These are phyloP conservation scores for Ypsolopha scabrella DNA, from an alignment of 2,888 invertebrate genomes.

Conservation along the genomic window DNA sequence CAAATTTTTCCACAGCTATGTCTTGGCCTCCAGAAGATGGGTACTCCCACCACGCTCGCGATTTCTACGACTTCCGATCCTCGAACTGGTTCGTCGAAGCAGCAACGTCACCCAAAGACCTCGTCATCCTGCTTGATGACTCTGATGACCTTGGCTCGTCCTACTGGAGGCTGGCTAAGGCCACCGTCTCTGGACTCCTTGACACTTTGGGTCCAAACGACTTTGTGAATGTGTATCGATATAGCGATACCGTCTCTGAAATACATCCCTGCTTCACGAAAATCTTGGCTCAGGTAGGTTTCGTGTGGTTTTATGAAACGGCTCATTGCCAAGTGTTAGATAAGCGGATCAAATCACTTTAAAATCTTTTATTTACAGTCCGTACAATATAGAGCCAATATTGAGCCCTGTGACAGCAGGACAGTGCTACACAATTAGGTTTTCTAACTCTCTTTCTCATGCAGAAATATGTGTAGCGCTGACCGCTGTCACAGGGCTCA, in stretches of 20 bases:
- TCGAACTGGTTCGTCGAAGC: constrained; percentile 98
- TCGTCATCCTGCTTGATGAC: constrained; percentile 93
- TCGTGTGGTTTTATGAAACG: too few species aligned
- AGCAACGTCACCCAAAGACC: constrained; percentile 96
- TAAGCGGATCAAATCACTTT: too few species aligned
- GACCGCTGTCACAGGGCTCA: too few species aligned
- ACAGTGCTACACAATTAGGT: too few species aligned
- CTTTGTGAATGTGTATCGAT: constrained; percentile 94
- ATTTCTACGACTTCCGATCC: constrained; percentile 94
- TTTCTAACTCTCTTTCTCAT: too few species aligned
- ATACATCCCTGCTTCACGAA: constrained; percentile 93
- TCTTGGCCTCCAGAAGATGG: constrained; percentile 88
- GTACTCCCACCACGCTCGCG: constrained; percentile 81
- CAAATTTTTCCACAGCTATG: constrained; percentile 65
- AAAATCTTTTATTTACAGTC: too few species aligned
- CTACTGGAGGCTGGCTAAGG: constrained; percentile 85
- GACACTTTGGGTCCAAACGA: constrained; percentile 97
- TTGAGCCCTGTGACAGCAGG: too few species aligned
- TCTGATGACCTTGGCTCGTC: constrained; percentile 91
- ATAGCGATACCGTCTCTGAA: constrained; percentile 85
- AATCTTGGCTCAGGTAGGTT: constrained; percentile 84
- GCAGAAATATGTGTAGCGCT: too few species aligned
- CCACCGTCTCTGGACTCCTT: constrained; percentile 89
- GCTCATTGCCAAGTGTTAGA: too few species aligned
- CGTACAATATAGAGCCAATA: too few species aligned